Conservation (phyloP, 2,113 vertebrate species). For the Sphyrna mokarran region DNA sequence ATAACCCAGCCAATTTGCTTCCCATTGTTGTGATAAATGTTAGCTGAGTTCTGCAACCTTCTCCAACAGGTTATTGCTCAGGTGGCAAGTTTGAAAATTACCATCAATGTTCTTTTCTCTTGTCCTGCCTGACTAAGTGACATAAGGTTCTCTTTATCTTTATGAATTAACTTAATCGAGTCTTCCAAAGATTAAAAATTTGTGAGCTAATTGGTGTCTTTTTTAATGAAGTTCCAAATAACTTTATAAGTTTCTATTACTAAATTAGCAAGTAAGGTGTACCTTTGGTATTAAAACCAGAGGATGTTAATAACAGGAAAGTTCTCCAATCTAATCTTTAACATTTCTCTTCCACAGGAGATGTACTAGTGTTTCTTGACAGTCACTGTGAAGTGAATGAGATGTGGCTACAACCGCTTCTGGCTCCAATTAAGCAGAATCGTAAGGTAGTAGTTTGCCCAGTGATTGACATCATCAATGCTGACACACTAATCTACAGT, state of each 20-base stretch:
- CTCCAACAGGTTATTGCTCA: not conserved
- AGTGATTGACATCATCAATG: conserved; percentile 93
- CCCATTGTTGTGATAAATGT: not conserved
- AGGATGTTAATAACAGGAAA: not conserved
- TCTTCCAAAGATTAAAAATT: not conserved
- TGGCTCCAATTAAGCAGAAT: conserved; percentile 65
- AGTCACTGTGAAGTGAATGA: conserved; percentile 94
- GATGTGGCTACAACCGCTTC: conserved; percentile 80
- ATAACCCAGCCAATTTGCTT: not conserved
- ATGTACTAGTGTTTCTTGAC: conserved; percentile 90
- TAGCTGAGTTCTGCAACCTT: not conserved
- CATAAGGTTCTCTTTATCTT: not conserved
- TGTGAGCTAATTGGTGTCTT: not conserved
- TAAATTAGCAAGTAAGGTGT: not conserved
- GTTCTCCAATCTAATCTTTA: conserved; percentile 37
- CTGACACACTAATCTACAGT: conserved; percentile 84
- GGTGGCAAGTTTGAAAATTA: not conserved
- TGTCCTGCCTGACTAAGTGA: not conserved
- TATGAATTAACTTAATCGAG: not conserved
- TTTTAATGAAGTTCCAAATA: not conserved
- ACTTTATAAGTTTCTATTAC: not conserved
- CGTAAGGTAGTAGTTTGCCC: conserved; percentile 79
- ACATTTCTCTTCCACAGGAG: conserved; percentile 56
- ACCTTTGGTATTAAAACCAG: not conserved
- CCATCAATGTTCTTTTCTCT: not conserved